Conservation (phyloP, 2,888 invertebrate species). For the Plutella xylostella region DNA sequence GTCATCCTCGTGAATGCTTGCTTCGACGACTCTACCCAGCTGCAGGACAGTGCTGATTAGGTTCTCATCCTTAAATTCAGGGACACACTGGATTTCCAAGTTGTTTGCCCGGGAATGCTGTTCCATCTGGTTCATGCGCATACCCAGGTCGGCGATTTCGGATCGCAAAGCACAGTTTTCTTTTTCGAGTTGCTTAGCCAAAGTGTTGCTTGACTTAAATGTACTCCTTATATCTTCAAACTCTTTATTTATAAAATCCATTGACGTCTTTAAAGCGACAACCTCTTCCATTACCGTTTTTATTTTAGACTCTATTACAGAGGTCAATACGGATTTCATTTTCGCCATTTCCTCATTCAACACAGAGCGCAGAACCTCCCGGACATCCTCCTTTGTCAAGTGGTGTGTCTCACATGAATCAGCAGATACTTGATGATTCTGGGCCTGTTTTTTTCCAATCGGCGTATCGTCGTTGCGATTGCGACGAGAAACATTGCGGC, state of each 20-base stretch:
- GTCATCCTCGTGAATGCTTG: slow-evolving; percentile 2
- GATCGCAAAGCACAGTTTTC: background rate
- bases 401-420: background rate
- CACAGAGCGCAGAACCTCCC: background rate
- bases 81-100: slow-evolving; percentile 15
- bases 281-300: background rate
- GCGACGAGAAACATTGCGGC: background rate
- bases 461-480: too few species aligned
- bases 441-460: background rate
- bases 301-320: background rate
- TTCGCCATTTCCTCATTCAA: background rate
- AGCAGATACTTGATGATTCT: background rate
- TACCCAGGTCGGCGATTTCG: background rate
- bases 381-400: background rate
- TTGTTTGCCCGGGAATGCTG: slow-evolving; percentile 12
- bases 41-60: slow-evolving; percentile 4
- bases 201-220: background rate
- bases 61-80: slow-evolving; percentile 15
- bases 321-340: background rate
- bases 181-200: background rate
- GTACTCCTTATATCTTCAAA: background rate
- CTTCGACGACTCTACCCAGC: slow-evolving; percentile 5
- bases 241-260: background rate
- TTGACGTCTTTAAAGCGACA: background rate
- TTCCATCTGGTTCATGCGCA: slow-evolving; percentile 3